phyloP scores from a whole-genome alignment of 2,113 vertebrate species.

The Condylura cristata region DNA sequence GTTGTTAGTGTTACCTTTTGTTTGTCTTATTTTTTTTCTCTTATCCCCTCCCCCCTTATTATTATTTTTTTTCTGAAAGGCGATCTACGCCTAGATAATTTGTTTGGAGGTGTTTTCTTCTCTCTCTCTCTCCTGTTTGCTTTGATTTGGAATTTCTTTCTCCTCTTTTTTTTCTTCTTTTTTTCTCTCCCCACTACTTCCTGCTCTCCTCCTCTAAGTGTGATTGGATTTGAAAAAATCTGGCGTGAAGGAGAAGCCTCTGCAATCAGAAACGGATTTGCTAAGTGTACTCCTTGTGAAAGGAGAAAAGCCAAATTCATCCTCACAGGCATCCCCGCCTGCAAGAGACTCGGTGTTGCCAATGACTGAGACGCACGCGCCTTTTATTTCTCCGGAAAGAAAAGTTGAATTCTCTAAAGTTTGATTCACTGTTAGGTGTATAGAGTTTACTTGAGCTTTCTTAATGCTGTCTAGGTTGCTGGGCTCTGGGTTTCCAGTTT shows the following conservation, averaged over 20 bases:
- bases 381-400: slow-evolving; percentile 54
- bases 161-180: background rate
- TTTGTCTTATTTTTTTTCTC: slow-evolving; percentile 58
- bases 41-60: slow-evolving; percentile 3
- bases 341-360: background rate
- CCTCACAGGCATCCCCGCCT: background rate
- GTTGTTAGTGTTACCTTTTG: slow-evolving; percentile 62
- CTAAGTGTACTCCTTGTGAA: slow-evolving; percentile 60
- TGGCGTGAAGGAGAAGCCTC: slow-evolving; percentile 32
- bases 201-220: background rate
- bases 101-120: slow-evolving; percentile 59
- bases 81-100: slow-evolving; percentile 57
- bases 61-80: slow-evolving; percentile 40
- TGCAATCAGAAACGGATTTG: slow-evolving; percentile 5
- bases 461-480: background rate
- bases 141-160: slow-evolving; percentile 58
- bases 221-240: slow-evolving; percentile 57
- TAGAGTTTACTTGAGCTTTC: slow-evolving; percentile 44
- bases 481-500: slow-evolving; percentile 58
- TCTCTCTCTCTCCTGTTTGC: background rate
- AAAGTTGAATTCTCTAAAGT: slow-evolving; percentile 74
- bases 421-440: slow-evolving; percentile 38
- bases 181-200: background rate
- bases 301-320: slow-evolving; percentile 53
- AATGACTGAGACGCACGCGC: background rate